These are phyloP conservation scores for Lathamus discolor DNA, from an alignment of 2,113 vertebrate genomes.

Conservation along the genomic window DNA sequence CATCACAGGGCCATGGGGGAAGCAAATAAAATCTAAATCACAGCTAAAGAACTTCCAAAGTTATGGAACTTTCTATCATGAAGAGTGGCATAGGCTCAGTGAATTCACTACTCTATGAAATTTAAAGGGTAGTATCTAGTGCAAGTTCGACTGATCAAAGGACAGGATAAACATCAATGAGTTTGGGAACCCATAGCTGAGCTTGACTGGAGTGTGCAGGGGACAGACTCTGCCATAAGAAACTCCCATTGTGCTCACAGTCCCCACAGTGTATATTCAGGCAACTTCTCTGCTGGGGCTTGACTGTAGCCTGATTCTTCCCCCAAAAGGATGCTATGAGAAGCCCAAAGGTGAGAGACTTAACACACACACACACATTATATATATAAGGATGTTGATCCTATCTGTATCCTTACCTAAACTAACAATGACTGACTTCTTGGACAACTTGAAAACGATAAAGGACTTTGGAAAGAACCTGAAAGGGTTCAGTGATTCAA, in stretches of 20 bases:
- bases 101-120: background rate
- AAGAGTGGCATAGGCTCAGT: background rate
- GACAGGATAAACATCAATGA: background rate
- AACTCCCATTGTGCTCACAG: rapidly evolving
- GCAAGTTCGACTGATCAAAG: background rate
- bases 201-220: background rate
- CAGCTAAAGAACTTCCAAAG: background rate
- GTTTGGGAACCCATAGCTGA: rapidly evolving
- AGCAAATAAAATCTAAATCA: background rate
- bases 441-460: background rate
- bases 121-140: background rate
- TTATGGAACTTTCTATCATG: background rate
- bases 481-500: background rate
- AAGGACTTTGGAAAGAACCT: background rate
- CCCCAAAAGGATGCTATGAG: background rate
- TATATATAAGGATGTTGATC: background rate
- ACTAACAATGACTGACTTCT: background rate
- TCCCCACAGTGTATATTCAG: rapidly evolving
- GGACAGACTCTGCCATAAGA: background rate
- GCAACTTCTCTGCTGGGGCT: background rate
- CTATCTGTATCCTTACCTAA: background rate
- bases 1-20: background rate
- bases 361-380: background rate
- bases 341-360: background rate
- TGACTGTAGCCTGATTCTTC: background rate